A percentile compares a stretch with the other conserved stretches of the same genome.
These are phyloP conservation scores for Neuroterus valhalla DNA, from an alignment of 1,140 invertebrate genomes.

Conservation along the genomic window DNA sequence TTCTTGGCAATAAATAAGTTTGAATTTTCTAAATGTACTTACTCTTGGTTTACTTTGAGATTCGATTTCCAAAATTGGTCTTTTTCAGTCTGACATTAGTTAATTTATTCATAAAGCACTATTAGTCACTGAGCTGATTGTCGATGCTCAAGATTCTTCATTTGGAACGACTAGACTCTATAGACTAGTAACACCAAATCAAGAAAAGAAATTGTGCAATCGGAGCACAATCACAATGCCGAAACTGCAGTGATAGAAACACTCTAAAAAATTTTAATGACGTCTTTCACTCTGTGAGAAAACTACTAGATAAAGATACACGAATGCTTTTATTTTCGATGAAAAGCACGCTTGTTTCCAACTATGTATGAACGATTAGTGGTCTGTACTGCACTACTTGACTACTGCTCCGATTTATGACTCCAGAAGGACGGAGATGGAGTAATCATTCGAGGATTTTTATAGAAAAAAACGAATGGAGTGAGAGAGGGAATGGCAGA, in stretches of 20 bases:
- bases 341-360: too few relatives aligned
- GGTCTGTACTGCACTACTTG: too few relatives aligned
- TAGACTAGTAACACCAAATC: neutral
- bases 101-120: neutral
- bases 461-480: slow-evolving; percentile 22
- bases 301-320: too few relatives aligned
- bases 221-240: neutral
- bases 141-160: neutral
- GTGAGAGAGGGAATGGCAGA: slow-evolving; percentile 1
- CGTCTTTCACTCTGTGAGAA: neutral
- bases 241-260: neutral
- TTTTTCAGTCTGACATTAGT: too few relatives aligned
- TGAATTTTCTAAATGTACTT: too few relatives aligned
- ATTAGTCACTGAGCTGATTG: neutral
- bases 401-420: too few relatives aligned
- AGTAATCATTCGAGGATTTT: slow-evolving; percentile 14
- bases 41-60: too few relatives aligned
- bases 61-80: too few relatives aligned
- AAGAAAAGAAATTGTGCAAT: slow-evolving; percentile 2
- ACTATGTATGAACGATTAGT: too few relatives aligned
- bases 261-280: neutral
- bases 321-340: too few relatives aligned
- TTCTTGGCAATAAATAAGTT: too few relatives aligned
- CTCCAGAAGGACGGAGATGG: too few relatives aligned
- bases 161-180: neutral